Evolutionary conservation across 1,140 invertebrate species (phyloP).

Genomic region (Lineus longissimus): DNA sequence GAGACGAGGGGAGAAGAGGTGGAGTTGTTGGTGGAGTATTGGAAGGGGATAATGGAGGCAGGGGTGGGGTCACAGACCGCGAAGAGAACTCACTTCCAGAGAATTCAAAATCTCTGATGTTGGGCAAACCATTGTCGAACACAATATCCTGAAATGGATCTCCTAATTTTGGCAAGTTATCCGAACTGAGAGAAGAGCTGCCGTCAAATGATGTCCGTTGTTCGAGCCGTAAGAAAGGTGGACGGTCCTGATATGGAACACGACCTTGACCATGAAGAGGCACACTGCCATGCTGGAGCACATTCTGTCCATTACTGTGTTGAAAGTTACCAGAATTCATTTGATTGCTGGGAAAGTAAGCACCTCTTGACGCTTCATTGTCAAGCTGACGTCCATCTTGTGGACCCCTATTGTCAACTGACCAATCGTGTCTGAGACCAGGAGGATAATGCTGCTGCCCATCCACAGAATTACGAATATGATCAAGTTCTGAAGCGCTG

Average conservation of each 20-base stretch:
- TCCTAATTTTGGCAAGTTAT: not conserved
- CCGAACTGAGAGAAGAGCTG: not conserved
- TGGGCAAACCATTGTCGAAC: not conserved
- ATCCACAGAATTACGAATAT: no score
- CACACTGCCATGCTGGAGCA: no score
- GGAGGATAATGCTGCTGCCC: no score
- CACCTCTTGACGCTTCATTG: no score
- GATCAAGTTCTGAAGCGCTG: no score
- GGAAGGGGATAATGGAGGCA: constrained; percentile 29
- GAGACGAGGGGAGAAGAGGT: constrained; percentile 12
- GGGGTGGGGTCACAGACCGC: constrained; percentile 29
- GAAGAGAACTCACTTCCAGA: not conserved
- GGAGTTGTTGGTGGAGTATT: constrained; percentile 19
- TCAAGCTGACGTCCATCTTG: no score
- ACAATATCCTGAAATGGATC: not conserved
- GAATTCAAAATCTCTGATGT: not conserved
- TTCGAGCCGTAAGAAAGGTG: not conserved
- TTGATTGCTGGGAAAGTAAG: no score
- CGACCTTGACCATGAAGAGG: not conserved
- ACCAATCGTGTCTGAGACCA: no score
- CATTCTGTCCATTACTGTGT: no score
- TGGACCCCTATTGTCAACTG: no score
- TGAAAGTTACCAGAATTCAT: no score
- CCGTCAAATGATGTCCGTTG: not conserved
- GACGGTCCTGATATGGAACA: not conserved